Base-by-base conservation (phyloP, 2,113 vertebrate species). In the Serilophus lunatus region DNA sequence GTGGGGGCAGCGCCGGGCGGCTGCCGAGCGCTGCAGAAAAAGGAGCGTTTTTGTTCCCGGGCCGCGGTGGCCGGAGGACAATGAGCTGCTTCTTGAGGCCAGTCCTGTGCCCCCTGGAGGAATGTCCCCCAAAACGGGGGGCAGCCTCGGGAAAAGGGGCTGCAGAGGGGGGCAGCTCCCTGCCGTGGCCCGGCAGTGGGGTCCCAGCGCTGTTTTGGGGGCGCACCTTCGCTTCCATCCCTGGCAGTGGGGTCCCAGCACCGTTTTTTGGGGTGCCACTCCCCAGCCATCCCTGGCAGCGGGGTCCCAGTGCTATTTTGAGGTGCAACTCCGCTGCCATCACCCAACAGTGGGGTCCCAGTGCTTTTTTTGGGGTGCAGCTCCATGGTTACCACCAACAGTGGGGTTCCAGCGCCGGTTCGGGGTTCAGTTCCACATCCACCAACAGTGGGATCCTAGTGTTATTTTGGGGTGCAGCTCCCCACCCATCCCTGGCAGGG, bases 1-100 rank as follows among this genome's bases (percentile, higher is more conserved):
- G 84, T 80, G 20, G 75, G 76, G 74, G 38, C 66, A 69, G 60
- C 11, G 13, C 40, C 22, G 50, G 85, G 57, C 56, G 8, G 74
- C 35, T 50, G 71, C 4, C 15, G 84, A 36, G 49, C 10, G 49
- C 18, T 51, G 60, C 59, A 95, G 89, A 96, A 96, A n/a, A 87
- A 96, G 94, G 91, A 66, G 35, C 69, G 66, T 91, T 93, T 94
- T 97, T 96, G 95, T 96, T 95, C 66, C 28, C 18, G 2, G 13
- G 19, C 40, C 0, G 4, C 8, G 19, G 56, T 82, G 57, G 82
- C 83, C 59, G 22, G 86, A 70, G 90, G 54, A 96, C 96, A 97
- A 82, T 45, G 93, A 93, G 70, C 81, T 12, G 8, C 93, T 97
- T 93, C 95, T 92, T 93, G 94, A 56, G 80, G 85, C n/a, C 1